Evolutionary conservation across 2,888 invertebrate genomes (phyloP), one percentile per base, ranked within the genome.

Genomic region (Criorhina ranunculi): DNA sequence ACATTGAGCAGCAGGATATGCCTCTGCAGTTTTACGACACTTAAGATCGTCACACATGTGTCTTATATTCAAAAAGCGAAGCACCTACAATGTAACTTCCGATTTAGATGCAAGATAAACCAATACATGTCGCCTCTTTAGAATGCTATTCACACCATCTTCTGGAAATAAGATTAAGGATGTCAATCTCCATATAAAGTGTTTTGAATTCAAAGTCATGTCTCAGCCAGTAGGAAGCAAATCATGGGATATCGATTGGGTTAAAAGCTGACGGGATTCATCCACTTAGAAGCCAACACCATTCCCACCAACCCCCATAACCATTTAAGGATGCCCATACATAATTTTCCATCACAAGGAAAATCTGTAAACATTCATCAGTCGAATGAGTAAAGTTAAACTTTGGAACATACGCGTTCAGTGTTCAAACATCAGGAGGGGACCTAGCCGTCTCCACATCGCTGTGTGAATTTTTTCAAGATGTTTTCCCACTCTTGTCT

Each of bases 121-220:
- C 0, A 2, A 44, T n/a, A 49, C 24, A 6, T 51, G 24, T 51
- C 29, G 1, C n/a, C 8, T 51, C 51, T n/a, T 51, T 24, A 40
- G 12, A 40, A 40, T 40, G 15, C 40, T 40, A 40, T 24, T 59
- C 40, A 40, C 40, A 40, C 12, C 59, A 51, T 51, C n/a, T 12
- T 1, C 24, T 24, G 4, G 24, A 24, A 24, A 24, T 24, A 4
- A 24, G 24, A 24, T 24, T 24, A 3, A 24, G 24, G 24, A 24
- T 24, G 24, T 24, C 24, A 24, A 24, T 24, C 24, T 24, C 24
- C 24, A 11, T 33, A 35, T 53, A 15, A 44, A 67, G 15, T 49
- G 44, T 72, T 67, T 44, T 46, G 44, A 66, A 60, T 73, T 70
- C 46, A 70, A 62, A 55, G 11, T 19, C 70, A 77, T 53, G 17